Percentiles rank a stretch among this genome's conserved stretches.
These are phyloP conservation scores for Scaptomyza pallida DNA, from an alignment of 1,140 invertebrate genomes.

Conservation along the genomic window DNA sequence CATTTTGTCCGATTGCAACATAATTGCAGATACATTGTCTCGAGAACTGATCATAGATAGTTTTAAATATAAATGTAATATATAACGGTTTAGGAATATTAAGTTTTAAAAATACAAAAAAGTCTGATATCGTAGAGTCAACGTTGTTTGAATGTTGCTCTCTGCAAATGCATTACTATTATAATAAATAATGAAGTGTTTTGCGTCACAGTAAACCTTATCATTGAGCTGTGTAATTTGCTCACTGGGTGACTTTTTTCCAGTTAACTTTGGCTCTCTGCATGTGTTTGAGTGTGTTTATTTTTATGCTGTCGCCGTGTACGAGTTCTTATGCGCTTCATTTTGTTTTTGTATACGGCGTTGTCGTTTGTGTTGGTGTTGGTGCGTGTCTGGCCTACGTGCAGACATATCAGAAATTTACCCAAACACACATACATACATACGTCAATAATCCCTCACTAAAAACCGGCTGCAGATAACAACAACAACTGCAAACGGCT, in stretches of 20 bases:
- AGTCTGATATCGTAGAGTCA: too few species aligned
- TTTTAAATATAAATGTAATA: too few species aligned
- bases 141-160: neutral
- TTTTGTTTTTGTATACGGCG: conserved; percentile 49
- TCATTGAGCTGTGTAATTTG: conserved; percentile 14
- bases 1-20: conserved; percentile 22
- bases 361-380: conserved; percentile 44
- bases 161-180: conserved; percentile 1
- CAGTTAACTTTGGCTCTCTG: conserved; percentile 52
- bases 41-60: too few species aligned
- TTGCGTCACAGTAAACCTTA: conserved; percentile 34
- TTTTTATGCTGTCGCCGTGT: conserved; percentile 74
- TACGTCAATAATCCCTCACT: conserved; percentile 71
- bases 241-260: conserved; percentile 67
- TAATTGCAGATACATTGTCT: neutral
- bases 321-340: conserved; percentile 63
- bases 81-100: too few species aligned
- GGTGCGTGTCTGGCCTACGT: conserved; percentile 71
- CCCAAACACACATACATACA: conserved; percentile 45
- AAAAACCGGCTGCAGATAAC: conserved; percentile 73
- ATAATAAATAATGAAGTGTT: conserved; percentile 22
- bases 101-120: too few species aligned
- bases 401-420: conserved; percentile 67
- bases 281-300: conserved; percentile 54
- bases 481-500: conserved; percentile 32